Evolutionary conservation across 2,797 vertebrate species (phyloP), one percentile per base, ranked within the genome.

Genomic region (Gambelia wislizenii): DNA sequence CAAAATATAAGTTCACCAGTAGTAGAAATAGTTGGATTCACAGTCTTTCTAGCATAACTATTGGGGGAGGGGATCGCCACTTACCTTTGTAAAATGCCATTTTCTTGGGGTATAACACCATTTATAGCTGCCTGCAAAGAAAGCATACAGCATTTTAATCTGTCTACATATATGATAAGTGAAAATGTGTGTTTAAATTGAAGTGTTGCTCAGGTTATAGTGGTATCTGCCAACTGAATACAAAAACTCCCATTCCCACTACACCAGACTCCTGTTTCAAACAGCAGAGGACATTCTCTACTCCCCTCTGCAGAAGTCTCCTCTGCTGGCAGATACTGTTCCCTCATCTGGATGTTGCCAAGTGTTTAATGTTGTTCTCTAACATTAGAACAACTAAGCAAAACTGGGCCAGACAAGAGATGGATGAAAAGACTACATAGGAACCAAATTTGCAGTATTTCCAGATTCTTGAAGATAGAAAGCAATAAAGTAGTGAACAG

Each of bases 71-170:
- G 6, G 18, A 44, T 83, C 90, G n/a, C 42, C 84, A 94, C 97
- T 96, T 98, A 99, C 99, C 98, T 99, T 97, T 98, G 98, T 94
- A 99, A 97, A 97, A 99, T 99, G 94, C 99, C 99, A 84, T 99
- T 99, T 97, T 99, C 99, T 95, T 99, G 99, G 94, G 99, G 99
- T 97, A 99, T 99, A 94, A 99, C 98, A 95, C 99, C 99, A 96
- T 99, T 99, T 97, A 99, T 99, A 97, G 99, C 99, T 96, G 99
- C 99, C 99, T 99, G 97, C 86, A 97, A 97, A 96, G 39, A 96
- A 92, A 97, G 88, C 94, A 96, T 52, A 96, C 85, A 64, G 83
- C 5, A 92, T 67, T 86, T 54, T 47, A 90, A 85, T 94, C 76
- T 87, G 33, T 80, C 25, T 39, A 74, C 39, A 39, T 49, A 20